Conservation (phyloP, 2,888 invertebrate species). For the Acrobasis suavella region DNA sequence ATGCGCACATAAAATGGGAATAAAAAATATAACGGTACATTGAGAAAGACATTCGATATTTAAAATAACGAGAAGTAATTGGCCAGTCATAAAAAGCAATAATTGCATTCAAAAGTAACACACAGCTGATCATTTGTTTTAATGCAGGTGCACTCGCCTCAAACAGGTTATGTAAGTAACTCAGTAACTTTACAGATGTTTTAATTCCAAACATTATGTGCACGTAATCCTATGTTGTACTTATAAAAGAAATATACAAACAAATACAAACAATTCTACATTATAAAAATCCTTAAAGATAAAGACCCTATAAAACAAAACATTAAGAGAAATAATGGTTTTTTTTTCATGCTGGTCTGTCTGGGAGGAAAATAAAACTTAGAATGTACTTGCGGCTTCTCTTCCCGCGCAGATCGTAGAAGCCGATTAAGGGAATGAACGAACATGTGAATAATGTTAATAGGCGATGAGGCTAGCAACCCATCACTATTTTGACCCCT, state of each 20-base stretch:
- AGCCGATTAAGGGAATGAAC: no score
- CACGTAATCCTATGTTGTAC: background rate
- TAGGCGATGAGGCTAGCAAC: no score
- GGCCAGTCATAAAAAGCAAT: constrained; percentile 23
- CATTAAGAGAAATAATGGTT: no score
- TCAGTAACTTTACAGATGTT: constrained; percentile 59
- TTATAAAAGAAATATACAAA: background rate
- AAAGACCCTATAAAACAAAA: no score
- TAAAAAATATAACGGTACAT: constrained; percentile 16
- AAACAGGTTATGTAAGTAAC: constrained; percentile 49
- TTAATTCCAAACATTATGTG: background rate
- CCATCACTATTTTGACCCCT: no score
- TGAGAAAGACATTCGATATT: constrained; percentile 20
- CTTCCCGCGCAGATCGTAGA: no score
- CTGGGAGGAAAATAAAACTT: no score
- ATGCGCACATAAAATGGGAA: constrained; percentile 17
- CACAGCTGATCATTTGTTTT: constrained; percentile 44
- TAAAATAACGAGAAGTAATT: constrained; percentile 29
- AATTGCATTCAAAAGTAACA: constrained; percentile 31
- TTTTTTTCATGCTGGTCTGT: no score
- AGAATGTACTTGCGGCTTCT: no score
- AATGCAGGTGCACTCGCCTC: constrained; percentile 48
- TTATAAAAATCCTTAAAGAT: no score
- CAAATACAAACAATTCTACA: no score
- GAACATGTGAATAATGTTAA: no score